These are phyloP conservation scores for Kryphioiulus occultus DNA, from an alignment of 2,888 invertebrate species.

Conservation along the genomic window DNA sequence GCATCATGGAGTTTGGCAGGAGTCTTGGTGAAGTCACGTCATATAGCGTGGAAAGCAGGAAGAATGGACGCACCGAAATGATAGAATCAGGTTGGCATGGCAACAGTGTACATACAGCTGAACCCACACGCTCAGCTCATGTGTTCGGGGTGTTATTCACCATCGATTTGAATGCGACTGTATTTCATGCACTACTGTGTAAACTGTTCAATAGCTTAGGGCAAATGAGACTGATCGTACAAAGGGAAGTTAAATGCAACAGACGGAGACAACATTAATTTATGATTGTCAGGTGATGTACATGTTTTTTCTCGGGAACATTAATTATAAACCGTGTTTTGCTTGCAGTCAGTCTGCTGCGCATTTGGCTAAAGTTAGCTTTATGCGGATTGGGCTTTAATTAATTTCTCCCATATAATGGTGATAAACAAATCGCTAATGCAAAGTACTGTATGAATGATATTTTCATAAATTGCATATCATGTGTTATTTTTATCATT, in stretches of 20 bases:
- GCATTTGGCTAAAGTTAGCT: too few species aligned
- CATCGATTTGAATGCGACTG: conserved; percentile 4
- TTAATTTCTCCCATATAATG: too few species aligned
- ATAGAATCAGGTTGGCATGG: conserved; percentile 24
- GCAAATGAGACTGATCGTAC: neutral
- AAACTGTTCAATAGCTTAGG: neutral
- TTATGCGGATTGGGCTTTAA: too few species aligned
- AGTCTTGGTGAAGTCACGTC: conserved; percentile 24
- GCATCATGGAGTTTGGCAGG: conserved; percentile 17
- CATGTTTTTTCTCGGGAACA: neutral
- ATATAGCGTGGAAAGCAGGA: neutral
- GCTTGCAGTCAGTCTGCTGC: too few species aligned
- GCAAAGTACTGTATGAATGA: too few species aligned
- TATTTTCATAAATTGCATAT: too few species aligned
- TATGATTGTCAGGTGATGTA: neutral
- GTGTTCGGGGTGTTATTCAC: neutral
- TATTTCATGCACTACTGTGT: neutral
- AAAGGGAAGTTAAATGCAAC: neutral
- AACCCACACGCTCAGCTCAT: conserved; percentile 2
- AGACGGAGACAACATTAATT: neutral
- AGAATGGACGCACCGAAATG: conserved; percentile 20
- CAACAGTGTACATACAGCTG: conserved; percentile 34
- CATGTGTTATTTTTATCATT: too few species aligned
- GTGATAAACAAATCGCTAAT: too few species aligned
- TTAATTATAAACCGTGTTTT: too few species aligned